Conservation (phyloP, 2,113 vertebrate genomes). For the Corythaeola cristata region DNA sequence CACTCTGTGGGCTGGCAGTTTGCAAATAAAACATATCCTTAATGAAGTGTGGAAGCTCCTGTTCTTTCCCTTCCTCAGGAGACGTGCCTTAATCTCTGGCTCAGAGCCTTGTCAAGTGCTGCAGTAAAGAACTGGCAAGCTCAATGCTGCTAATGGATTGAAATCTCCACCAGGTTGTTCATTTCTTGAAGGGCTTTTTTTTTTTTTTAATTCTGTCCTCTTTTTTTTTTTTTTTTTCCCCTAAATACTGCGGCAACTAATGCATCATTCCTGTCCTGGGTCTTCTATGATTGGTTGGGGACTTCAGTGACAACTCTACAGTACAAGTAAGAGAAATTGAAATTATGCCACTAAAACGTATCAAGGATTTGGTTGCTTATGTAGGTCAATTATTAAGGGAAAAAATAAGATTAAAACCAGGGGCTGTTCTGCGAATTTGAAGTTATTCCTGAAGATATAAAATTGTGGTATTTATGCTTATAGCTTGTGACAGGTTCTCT, state of each 20-base stretch:
- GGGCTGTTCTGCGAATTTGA: neutral
- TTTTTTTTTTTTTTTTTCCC: no score
- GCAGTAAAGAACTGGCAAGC: slow-evolving; percentile 63
- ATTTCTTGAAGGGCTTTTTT: neutral
- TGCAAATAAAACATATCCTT: slow-evolving; percentile 59
- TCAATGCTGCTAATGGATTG: slow-evolving; percentile 53
- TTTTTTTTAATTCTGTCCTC: neutral
- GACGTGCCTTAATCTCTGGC: slow-evolving; percentile 53
- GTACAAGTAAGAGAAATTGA: slow-evolving; percentile 19
- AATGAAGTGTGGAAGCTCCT: slow-evolving; percentile 35
- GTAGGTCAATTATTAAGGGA: slow-evolving; percentile 44
- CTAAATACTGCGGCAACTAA: neutral
- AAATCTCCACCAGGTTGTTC: slow-evolving; percentile 68
- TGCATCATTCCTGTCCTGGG: neutral
- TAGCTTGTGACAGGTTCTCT: slow-evolving; percentile 22
- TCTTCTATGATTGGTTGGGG: neutral
- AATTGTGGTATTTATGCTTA: slow-evolving; percentile 26
- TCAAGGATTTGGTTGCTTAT: slow-evolving; percentile 15
- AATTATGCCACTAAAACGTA: slow-evolving; percentile 20
- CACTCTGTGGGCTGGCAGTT: slow-evolving; percentile 37
- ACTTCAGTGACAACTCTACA: neutral
- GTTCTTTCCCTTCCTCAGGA: slow-evolving; percentile 49
- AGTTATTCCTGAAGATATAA: slow-evolving; percentile 12
- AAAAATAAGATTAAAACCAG: slow-evolving; percentile 47
- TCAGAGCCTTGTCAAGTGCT: slow-evolving; percentile 51